Percentiles rank a stretch among this genome's conserved stretches.
Evolutionary conservation across 2,888 invertebrate species (phyloP).

Genomic region (Cantharis rustica): DNA sequence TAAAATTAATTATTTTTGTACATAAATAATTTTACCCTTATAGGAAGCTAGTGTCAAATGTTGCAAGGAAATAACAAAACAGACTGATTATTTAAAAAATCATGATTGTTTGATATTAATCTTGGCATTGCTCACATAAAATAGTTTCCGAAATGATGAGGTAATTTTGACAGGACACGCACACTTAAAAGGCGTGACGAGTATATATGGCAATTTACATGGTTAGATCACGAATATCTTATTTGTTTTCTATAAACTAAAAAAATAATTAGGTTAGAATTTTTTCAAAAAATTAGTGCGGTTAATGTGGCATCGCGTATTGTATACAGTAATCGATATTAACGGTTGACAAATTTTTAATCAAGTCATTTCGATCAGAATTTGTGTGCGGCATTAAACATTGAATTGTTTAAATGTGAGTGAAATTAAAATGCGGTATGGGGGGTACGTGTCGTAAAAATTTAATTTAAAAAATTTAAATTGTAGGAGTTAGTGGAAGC

Average conservation of each 20-base stretch:
- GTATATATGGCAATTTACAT: slow-evolving; percentile 45
- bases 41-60: slow-evolving; percentile 18
- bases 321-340: slow-evolving; percentile 41
- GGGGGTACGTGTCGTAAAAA: slow-evolving; percentile 30
- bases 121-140: slow-evolving; percentile 47
- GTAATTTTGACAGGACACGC: slow-evolving; percentile 50
- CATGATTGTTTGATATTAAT: slow-evolving; percentile 47
- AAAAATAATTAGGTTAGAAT: slow-evolving; percentile 13
- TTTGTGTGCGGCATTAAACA: slow-evolving; percentile 45
- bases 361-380: slow-evolving; percentile 48
- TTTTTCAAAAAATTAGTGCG: neutral
- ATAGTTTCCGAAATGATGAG: slow-evolving; percentile 48
- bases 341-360: slow-evolving; percentile 51
- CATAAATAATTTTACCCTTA: neutral
- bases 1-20: neutral
- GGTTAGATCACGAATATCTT: slow-evolving; percentile 39
- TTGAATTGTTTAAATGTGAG: slow-evolving; percentile 45
- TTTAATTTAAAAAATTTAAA: slow-evolving; percentile 32
- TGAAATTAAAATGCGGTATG: slow-evolving; percentile 39
- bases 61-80: slow-evolving; percentile 18
- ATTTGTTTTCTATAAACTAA: slow-evolving; percentile 7
- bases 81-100: slow-evolving; percentile 37
- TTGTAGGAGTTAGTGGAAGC: neutral
- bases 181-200: slow-evolving; percentile 49
- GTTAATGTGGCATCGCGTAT: slow-evolving; percentile 43